Base-by-base conservation (phyloP, 30 jellyfish, hydroid and myxozoan genomes). In the Nemopilema nomurai region DNA sequence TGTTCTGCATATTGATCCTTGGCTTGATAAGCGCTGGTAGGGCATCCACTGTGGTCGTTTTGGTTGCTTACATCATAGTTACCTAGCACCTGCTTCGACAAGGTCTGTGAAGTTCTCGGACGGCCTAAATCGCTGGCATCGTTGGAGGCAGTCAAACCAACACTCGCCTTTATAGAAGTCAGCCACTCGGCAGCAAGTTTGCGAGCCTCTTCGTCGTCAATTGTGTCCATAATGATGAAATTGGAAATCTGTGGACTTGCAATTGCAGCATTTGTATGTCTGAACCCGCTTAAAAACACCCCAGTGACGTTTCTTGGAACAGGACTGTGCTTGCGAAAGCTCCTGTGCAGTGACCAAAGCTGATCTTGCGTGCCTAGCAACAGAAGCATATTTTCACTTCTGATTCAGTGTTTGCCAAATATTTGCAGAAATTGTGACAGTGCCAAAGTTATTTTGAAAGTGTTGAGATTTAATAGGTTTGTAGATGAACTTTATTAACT, bases 171-270 rank as follows among this genome's bases (percentile, higher is more conserved):
- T 16, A 71, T 71, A 30, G 33, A 27, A 18, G 24, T 71, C 66
- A 71, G 66, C 81, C 81, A 71, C 66, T 71, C 28, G 64, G 81
- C 33, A 71, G 81, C 81, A 20, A 71, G 49, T 71, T 25, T 62
- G 24, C 28, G 81, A 22, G 81, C 81, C 49, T 71, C 81, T 13
- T 62, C 28, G 33, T 71, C 81, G 28, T 71, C 81, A 30, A 25
- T 30, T 27, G 33, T 62, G 17, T 71, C 81, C 81, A 71, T 71
- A 26, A 7, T 7, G 28, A 24, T 30, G 23, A 71, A 8, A 29
- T 16, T 52, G 24, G 21, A 28, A 13, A 71, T 27, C 23, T 8
- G 22, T 8, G 63, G 8, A 16, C 9, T 8, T 67, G 21, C 29
- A 67, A 20, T 33, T 67, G 77, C 4, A 67, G 8, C 77, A 67